A percentile compares a stretch with the other conserved stretches of the same genome.
These are phyloP conservation scores for Agrotis segetum DNA, from an alignment of 2,888 invertebrate genomes.

Conservation along the genomic window DNA sequence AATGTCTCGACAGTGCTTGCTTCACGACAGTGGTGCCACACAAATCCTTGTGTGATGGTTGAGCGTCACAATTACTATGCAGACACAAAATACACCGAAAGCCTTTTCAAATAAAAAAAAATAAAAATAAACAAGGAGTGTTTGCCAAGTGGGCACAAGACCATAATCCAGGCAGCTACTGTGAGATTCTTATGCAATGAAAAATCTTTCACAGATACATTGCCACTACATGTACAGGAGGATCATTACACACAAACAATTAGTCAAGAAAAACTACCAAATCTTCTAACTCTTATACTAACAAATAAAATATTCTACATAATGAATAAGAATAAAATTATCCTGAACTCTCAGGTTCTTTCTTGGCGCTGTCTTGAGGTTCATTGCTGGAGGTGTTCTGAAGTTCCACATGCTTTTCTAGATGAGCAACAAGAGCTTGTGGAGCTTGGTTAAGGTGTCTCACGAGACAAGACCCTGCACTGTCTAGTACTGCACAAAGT, in stretches of 20 bases:
- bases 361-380: conserved; percentile 35
- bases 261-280: conserved; percentile 51
- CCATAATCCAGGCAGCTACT: too few species aligned
- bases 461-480: conserved; percentile 92
- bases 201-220: too few species aligned
- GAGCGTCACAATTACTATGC: too few species aligned
- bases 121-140: too few species aligned
- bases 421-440: conserved; percentile 92
- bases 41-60: background rate
- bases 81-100: too few species aligned
- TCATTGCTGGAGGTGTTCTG: conserved; percentile 66
- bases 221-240: too few species aligned
- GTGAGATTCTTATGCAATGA: too few species aligned
- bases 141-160: too few species aligned
- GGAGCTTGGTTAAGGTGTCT: conserved; percentile 93
- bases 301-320: conserved; percentile 47
- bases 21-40: background rate
- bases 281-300: conserved; percentile 60
- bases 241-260: too few species aligned
- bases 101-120: too few species aligned
- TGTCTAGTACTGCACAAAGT: conserved; percentile 93
- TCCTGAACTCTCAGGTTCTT: conserved; percentile 64
- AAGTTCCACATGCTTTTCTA: conserved; percentile 91
- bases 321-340: conserved; percentile 18
- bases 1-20: background rate